These are phyloP conservation scores for Misgurnus mizolepis DNA, from an alignment of 2,113 vertebrate genomes.

Conservation along the genomic window DNA sequence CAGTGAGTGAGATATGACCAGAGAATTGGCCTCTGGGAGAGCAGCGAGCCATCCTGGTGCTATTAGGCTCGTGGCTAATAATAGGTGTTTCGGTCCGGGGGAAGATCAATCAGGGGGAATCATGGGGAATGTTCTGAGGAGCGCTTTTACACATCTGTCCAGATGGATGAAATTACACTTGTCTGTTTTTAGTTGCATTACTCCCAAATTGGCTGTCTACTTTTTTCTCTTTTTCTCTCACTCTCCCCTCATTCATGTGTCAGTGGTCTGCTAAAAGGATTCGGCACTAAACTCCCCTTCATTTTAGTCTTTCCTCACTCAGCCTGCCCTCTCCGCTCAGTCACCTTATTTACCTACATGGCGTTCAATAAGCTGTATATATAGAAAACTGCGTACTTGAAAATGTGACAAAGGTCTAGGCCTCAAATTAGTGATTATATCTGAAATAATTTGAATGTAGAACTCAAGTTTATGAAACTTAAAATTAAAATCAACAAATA, in stretches of 20 bases:
- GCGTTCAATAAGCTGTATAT: slow-evolving; percentile 29
- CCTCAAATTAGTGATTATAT: neutral
- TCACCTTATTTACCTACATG: slow-evolving; percentile 66
- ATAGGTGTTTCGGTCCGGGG: slow-evolving; percentile 83
- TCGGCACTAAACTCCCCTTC: slow-evolving; percentile 74
- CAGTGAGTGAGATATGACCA: slow-evolving; percentile 83
- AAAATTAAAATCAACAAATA: too few species aligned
- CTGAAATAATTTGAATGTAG: neutral
- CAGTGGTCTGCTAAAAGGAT: slow-evolving; percentile 81
- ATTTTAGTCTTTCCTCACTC: slow-evolving; percentile 72
- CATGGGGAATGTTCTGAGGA: slow-evolving; percentile 80
- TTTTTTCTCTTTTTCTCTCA: slow-evolving; percentile 59
- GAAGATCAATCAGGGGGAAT: slow-evolving; percentile 83
- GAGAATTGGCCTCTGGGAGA: slow-evolving; percentile 83
- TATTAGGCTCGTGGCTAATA: slow-evolving; percentile 86
- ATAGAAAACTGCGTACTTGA: neutral
- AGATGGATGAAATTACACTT: slow-evolving; percentile 86
- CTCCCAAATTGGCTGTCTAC: slow-evolving; percentile 82
- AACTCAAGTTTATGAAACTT: too few species aligned
- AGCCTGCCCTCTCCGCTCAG: slow-evolving; percentile 55
- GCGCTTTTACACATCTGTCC: slow-evolving; percentile 82
- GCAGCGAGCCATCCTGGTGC: slow-evolving; percentile 83
- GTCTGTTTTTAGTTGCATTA: slow-evolving; percentile 85
- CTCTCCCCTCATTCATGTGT: slow-evolving; percentile 72
- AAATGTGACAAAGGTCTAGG: too few species aligned